Conservation (phyloP, 1,140 invertebrate genomes). For the Wiebesia pumilae region DNA sequence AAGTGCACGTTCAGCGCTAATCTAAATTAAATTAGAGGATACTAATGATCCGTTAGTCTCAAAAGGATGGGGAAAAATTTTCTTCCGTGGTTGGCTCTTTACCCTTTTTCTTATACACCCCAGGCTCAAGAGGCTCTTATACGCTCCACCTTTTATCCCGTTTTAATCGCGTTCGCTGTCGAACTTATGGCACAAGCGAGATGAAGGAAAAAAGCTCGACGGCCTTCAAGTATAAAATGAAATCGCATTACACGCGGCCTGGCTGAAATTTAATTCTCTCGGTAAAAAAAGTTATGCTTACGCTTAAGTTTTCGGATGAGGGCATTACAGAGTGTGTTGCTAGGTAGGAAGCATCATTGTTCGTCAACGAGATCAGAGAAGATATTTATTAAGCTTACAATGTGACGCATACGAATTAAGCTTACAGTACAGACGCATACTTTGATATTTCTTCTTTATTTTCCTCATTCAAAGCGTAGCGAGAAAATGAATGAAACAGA, state of each 20-base stretch:
- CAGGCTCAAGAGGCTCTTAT: background rate
- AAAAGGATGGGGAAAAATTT: constrained; percentile 50
- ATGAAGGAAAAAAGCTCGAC: background rate
- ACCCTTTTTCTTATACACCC: background rate
- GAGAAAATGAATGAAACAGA: too few species aligned
- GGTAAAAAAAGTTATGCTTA: constrained; percentile 10
- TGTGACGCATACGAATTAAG: too few species aligned
- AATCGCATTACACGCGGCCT: background rate
- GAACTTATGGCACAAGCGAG: background rate
- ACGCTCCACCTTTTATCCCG: background rate
- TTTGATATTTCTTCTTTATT: too few species aligned
- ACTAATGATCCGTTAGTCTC: constrained; percentile 64
- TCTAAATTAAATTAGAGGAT: constrained; percentile 66
- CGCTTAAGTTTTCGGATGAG: constrained; percentile 6
- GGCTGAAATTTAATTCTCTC: constrained; percentile 17
- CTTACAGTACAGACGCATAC: too few species aligned
- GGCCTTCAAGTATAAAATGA: constrained; percentile 17
- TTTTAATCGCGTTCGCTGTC: constrained; percentile 9
- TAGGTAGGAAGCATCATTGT: too few species aligned
- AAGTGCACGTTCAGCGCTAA: constrained; percentile 55
- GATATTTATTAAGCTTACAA: too few species aligned
- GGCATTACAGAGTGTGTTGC: background rate
- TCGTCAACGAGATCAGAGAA: too few species aligned
- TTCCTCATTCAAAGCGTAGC: too few species aligned
- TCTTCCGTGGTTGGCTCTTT: background rate